These are phyloP conservation scores for Grallaria varia DNA, from an alignment of 2,113 vertebrate genomes.

Conservation along the genomic window DNA sequence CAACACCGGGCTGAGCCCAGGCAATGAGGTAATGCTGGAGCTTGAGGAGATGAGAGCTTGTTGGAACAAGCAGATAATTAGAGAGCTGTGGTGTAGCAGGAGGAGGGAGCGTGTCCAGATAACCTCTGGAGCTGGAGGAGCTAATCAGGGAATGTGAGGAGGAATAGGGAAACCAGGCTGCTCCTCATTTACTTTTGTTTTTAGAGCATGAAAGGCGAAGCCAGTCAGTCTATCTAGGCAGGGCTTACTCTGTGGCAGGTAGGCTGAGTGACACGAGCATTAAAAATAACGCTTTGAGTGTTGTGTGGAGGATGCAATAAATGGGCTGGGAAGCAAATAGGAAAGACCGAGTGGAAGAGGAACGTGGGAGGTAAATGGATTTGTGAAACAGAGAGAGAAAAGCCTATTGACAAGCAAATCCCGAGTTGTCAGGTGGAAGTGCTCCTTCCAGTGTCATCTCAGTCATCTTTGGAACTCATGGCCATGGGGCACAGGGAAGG, in stretches of 20 bases:
- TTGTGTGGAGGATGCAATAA: background rate
- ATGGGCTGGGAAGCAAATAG: slow-evolving; percentile 26
- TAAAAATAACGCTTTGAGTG: background rate
- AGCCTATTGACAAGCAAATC: background rate
- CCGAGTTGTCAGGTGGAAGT: background rate
- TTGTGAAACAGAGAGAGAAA: background rate
- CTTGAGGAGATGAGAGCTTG: background rate
- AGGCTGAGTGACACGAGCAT: background rate
- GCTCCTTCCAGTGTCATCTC: background rate
- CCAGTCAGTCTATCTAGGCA: background rate
- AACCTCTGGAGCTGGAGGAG: background rate
- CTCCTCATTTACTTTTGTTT: background rate
- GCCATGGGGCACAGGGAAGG: background rate
- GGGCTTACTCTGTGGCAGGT: background rate
- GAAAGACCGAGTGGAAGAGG: background rate
- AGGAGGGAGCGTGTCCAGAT: background rate
- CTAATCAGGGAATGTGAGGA: background rate
- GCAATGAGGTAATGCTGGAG: slow-evolving; percentile 40
- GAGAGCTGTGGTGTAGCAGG: slow-evolving; percentile 2
- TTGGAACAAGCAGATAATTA: slow-evolving; percentile 10
- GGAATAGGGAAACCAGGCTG: background rate
- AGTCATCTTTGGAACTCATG: background rate
- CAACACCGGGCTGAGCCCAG: background rate
- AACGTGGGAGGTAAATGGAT: background rate
- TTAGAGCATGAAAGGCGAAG: background rate